These are phyloP conservation scores for Electrophaes corylata DNA, from an alignment of 2,888 invertebrate species.

Conservation along the genomic window DNA sequence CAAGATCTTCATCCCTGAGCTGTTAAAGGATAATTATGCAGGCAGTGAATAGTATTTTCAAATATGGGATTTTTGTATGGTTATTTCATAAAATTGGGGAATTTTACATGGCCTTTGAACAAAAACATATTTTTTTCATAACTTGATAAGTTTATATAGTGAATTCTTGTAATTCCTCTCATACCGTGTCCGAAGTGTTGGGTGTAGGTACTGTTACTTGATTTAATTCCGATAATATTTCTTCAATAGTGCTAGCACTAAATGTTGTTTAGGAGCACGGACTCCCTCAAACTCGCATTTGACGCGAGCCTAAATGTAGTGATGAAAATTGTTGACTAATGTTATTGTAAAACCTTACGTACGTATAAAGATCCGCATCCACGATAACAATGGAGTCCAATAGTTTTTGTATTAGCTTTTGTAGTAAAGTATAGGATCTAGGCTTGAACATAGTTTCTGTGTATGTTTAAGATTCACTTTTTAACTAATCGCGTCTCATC, in stretches of 20 bases:
- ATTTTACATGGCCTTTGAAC: no score
- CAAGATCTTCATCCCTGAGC: conserved; percentile 7
- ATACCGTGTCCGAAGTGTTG: conserved; percentile 7
- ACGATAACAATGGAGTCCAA: conserved; percentile 47
- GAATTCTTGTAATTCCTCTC: conserved; percentile 6
- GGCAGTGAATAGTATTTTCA: conserved; percentile 19
- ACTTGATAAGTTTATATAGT: conserved; percentile 20
- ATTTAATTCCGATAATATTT: conserved; percentile 37
- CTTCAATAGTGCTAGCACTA: conserved; percentile 47
- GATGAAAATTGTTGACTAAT: conserved; percentile 51
- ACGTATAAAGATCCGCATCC: conserved; percentile 57
- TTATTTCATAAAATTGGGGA: not conserved
- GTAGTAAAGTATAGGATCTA: conserved; percentile 23
- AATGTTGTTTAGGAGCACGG: conserved; percentile 51
- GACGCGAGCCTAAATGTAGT: conserved; percentile 54
- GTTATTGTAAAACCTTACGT: conserved; percentile 52
- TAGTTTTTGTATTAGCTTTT: conserved; percentile 42
- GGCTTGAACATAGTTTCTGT: conserved; percentile 16
- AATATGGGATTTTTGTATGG: not conserved
- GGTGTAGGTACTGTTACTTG: not conserved
- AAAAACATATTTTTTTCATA: not conserved
- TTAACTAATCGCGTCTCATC: no score
- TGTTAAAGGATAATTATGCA: conserved; percentile 21
- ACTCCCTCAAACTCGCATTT: conserved; percentile 55
- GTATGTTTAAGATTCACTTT: conserved; percentile 16